Evolutionary conservation across 2,113 vertebrate species (phyloP).

Genomic region (Trichomycterus rosablanca): DNA sequence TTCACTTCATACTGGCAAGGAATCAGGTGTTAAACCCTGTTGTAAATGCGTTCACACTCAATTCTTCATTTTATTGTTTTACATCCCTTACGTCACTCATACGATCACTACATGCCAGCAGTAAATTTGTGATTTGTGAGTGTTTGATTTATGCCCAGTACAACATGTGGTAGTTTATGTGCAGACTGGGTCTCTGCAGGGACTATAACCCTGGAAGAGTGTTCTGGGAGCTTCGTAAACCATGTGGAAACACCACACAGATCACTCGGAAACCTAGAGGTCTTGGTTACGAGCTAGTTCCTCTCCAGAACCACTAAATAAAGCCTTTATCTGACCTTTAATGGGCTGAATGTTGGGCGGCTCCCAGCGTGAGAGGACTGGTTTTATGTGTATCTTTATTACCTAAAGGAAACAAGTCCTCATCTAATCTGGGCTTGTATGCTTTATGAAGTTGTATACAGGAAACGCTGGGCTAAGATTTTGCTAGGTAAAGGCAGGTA

Average conservation of each 20-base stretch:
- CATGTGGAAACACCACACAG: conserved; percentile 64
- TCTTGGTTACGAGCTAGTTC: conserved; percentile 54
- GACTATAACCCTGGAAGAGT: conserved; percentile 67
- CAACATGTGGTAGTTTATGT: conserved; percentile 70
- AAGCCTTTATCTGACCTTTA: conserved; percentile 38
- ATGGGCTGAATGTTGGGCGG: conserved; percentile 24
- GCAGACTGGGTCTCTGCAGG: conserved; percentile 55
- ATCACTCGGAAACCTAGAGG: conserved; percentile 51
- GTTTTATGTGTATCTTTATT: conserved; percentile 42
- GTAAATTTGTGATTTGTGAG: conserved; percentile 49
- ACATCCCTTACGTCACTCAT: conserved; percentile 25
- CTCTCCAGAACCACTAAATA: conserved; percentile 45
- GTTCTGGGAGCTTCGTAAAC: conserved; percentile 65
- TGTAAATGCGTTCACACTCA: conserved; percentile 24
- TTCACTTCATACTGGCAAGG: conserved; percentile 19
- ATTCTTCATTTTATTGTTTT: conserved; percentile 36
- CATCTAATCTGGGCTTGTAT: conserved; percentile 22
- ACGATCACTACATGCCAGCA: conserved; percentile 4
- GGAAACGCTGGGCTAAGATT: too few relatives aligned
- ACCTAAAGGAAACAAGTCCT: conserved; percentile 50
- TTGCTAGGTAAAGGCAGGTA: too few relatives aligned
- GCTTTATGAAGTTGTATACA: conserved; percentile 32
- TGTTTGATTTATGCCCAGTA: conserved; percentile 58
- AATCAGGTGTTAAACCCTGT: conserved; percentile 2
- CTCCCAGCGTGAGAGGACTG: conserved; percentile 34